Percentiles rank a stretch among this genome's conserved stretches.
These are phyloP conservation scores for Chloroclystis v-ata DNA, from an alignment of 2,888 invertebrate species.

Conservation along the genomic window DNA sequence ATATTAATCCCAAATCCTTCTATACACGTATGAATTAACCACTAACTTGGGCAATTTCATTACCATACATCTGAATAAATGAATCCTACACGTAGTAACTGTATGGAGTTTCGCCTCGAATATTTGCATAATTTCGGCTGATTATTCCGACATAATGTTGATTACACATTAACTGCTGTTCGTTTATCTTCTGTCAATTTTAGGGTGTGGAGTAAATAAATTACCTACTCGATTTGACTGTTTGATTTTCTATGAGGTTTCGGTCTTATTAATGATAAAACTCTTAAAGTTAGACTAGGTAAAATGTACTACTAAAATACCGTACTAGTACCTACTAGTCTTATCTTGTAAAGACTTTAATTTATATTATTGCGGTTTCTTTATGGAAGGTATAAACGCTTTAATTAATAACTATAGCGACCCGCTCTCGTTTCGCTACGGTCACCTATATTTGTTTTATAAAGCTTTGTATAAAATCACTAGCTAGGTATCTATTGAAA, in stretches of 20 bases:
- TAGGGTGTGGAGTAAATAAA: not conserved
- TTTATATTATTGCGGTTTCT: no score
- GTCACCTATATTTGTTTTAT: no score
- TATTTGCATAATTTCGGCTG: conserved; percentile 18
- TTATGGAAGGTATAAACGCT: no score
- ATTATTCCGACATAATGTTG: conserved; percentile 11
- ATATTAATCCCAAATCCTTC: not conserved
- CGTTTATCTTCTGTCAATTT: conserved; percentile 1
- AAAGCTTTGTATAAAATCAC: no score
- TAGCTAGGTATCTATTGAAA: no score
- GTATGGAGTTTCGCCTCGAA: conserved; percentile 11
- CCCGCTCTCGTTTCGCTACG: no score
- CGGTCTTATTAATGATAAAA: not conserved
- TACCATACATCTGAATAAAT: conserved; percentile 25
- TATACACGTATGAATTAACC: conserved; percentile 14
- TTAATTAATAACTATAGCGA: no score
- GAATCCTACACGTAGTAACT: conserved; percentile 23
- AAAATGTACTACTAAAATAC: no score
- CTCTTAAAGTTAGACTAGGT: no score
- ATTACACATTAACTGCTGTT: conserved; percentile 8
- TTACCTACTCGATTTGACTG: no score
- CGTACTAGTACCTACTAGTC: no score
- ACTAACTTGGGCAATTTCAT: conserved; percentile 21
- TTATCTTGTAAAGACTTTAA: no score
- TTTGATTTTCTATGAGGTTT: not conserved